Percentiles rank a stretch among this genome's conserved stretches.
These are phyloP conservation scores for Diaphora mendica DNA, from an alignment of 2,888 invertebrate genomes.

Conservation along the genomic window DNA sequence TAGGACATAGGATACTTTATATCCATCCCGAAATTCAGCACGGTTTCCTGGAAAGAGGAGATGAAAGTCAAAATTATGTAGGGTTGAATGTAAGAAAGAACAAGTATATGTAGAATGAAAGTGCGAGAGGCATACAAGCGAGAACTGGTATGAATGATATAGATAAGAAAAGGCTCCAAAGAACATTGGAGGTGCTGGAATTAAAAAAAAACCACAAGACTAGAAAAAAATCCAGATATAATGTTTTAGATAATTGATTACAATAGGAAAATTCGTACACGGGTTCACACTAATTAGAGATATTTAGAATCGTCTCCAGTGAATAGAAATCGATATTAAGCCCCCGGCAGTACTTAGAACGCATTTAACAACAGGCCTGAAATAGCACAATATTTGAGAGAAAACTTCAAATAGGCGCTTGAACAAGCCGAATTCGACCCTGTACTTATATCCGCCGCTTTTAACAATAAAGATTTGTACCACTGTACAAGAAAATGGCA, in stretches of 20 bases:
- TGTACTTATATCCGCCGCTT: constrained; percentile 43
- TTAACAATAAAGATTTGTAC: constrained; percentile 44
- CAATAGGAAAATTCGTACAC: neutral
- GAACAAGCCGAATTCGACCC: constrained; percentile 40
- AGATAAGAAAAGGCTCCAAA: too few species aligned
- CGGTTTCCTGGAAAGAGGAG: too few species aligned
- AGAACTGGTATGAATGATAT: too few species aligned
- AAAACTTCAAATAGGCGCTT: constrained; percentile 39
- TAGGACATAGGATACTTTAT: too few species aligned
- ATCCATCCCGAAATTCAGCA: too few species aligned
- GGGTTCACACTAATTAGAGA: neutral
- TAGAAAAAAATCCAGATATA: neutral
- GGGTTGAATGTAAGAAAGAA: too few species aligned
- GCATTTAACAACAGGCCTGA: constrained; percentile 23
- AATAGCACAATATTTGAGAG: constrained; percentile 42
- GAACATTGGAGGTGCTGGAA: too few species aligned
- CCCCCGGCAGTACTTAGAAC: constrained; percentile 16
- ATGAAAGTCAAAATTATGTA: too few species aligned
- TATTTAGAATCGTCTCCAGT: neutral
- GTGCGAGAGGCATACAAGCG: too few species aligned
- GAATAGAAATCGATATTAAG: constrained; percentile 2
- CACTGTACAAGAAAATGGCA: neutral
- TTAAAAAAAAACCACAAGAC: too few species aligned
- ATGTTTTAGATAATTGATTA: neutral
- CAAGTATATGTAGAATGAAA: too few species aligned